Percentiles rank a stretch among this genome's conserved stretches.
These are phyloP conservation scores for Atherinosoma microstoma DNA, from an alignment of 2,797 vertebrate species.

Conservation along the genomic window DNA sequence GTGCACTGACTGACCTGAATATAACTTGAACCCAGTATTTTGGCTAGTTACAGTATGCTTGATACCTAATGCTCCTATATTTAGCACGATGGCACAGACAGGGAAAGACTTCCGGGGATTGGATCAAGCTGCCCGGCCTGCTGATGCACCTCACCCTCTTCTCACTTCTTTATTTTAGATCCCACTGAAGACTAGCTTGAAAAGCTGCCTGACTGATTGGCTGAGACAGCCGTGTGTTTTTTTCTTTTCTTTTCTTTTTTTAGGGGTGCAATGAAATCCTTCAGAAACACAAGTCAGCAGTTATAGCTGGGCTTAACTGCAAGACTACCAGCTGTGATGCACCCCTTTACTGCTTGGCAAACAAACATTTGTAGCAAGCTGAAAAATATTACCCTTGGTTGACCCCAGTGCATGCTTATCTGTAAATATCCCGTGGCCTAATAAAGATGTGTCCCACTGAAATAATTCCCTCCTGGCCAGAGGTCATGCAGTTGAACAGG, in stretches of 20 bases:
- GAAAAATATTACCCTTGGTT: slow-evolving; percentile 59
- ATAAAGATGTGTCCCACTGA: slow-evolving; percentile 21
- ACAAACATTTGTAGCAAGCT: slow-evolving; percentile 39
- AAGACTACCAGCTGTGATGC: slow-evolving; percentile 62
- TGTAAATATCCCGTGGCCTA: slow-evolving; percentile 49
- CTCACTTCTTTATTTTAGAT: slow-evolving; percentile 64
- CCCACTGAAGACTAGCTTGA: slow-evolving; percentile 49
- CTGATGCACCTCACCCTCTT: slow-evolving; percentile 45
- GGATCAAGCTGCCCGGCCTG: slow-evolving; percentile 50
- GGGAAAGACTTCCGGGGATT: slow-evolving; percentile 72
- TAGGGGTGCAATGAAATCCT: slow-evolving; percentile 60
- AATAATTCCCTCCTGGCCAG: slow-evolving; percentile 23
- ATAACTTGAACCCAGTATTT: slow-evolving; percentile 39
- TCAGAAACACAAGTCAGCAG: slow-evolving; percentile 68
- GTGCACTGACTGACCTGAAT: slow-evolving; percentile 48
- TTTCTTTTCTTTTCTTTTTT: slow-evolving; percentile 33
- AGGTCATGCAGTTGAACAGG: slow-evolving; percentile 6
- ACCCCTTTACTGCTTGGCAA: slow-evolving; percentile 34
- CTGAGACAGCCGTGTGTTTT: slow-evolving; percentile 55
- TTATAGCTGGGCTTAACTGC: slow-evolving; percentile 58
- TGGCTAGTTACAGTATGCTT: slow-evolving; percentile 50
- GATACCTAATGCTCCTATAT: slow-evolving; percentile 66
- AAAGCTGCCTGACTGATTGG: slow-evolving; percentile 59
- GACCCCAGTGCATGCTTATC: slow-evolving; percentile 42
- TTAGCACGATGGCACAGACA: slow-evolving; percentile 54